These are phyloP conservation scores for Falco novaeseelandiae DNA, from an alignment of 2,797 vertebrate genomes.

Conservation along the genomic window DNA sequence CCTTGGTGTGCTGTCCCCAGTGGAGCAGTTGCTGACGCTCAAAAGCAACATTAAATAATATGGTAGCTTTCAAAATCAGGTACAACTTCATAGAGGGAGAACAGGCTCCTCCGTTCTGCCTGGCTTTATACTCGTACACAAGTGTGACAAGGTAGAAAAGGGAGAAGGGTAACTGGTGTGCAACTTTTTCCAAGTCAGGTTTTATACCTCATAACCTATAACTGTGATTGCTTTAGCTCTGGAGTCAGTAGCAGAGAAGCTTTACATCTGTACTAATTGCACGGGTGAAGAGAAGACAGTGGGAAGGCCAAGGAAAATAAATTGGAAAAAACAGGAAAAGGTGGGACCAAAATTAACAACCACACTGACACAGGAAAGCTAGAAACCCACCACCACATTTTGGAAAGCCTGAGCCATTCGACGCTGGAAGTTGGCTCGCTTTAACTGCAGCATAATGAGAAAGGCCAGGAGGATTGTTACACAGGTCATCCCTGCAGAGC, in stretches of 20 bases:
- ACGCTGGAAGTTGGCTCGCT: conserved; percentile 84
- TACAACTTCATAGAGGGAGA: not conserved
- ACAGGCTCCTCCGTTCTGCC: not conserved
- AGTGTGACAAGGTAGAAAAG: not conserved
- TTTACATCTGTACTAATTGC: not conserved
- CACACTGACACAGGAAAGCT: not conserved
- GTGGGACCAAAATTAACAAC: not conserved
- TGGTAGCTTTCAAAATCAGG: not conserved
- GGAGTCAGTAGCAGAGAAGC: not conserved
- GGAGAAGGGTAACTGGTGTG: not conserved
- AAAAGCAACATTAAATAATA: not conserved
- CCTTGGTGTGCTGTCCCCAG: not conserved
- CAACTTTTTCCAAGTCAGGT: not conserved
- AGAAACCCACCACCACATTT: conserved; percentile 78
- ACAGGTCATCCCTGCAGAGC: conserved; percentile 89
- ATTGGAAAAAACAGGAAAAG: not conserved
- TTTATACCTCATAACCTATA: not conserved
- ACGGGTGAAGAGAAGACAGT: not conserved
- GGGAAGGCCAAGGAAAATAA: not conserved
- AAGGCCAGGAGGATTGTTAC: conserved; percentile 87
- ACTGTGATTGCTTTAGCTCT: not conserved
- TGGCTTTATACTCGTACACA: not conserved
- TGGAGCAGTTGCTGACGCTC: not conserved
- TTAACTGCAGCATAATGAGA: conserved; percentile 87
- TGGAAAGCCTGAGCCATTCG: conserved; percentile 89